phyloP scores from a whole-genome alignment of 2,113 vertebrate genomes.

The Sinocyclocheilus anshuiensis region DNA sequence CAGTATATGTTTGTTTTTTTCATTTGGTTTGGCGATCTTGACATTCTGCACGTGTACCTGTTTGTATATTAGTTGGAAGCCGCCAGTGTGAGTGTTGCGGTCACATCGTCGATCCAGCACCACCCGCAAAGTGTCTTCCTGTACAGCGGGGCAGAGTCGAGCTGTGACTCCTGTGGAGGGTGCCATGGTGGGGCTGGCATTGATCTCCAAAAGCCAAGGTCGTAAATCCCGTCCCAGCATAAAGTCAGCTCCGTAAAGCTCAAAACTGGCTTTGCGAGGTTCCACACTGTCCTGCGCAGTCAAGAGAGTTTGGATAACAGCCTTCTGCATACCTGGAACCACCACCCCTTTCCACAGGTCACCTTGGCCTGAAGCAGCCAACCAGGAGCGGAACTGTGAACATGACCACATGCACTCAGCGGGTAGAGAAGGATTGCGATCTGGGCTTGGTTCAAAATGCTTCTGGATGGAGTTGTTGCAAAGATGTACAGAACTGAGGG shows the following conservation, averaged over 20 bases:
- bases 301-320: slow-evolving; percentile 81
- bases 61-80: slow-evolving; percentile 89
- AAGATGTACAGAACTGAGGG: slow-evolving; percentile 84
- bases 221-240: slow-evolving; percentile 83
- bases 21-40: not conserved
- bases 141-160: slow-evolving; percentile 84
- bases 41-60: slow-evolving; percentile 74
- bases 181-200: slow-evolving; percentile 90
- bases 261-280: slow-evolving; percentile 85
- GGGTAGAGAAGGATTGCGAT: slow-evolving; percentile 79
- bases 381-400: slow-evolving; percentile 78
- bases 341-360: slow-evolving; percentile 78
- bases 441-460: slow-evolving; percentile 70
- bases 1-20: not conserved
- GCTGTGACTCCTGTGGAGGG: slow-evolving; percentile 81
- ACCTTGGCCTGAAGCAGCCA: slow-evolving; percentile 72
- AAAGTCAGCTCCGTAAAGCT: slow-evolving; percentile 92
- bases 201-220: slow-evolving; percentile 95
- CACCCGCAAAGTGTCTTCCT: slow-evolving; percentile 84
- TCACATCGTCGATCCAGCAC: slow-evolving; percentile 82
- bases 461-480: slow-evolving; percentile 94
- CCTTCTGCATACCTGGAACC: slow-evolving; percentile 87
- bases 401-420: slow-evolving; percentile 88
- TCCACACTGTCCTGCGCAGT: slow-evolving; percentile 83
- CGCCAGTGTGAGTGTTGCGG: slow-evolving; percentile 77